Base-by-base conservation (phyloP, 2,888 invertebrate species). In the Masnerella sp. region DNA sequence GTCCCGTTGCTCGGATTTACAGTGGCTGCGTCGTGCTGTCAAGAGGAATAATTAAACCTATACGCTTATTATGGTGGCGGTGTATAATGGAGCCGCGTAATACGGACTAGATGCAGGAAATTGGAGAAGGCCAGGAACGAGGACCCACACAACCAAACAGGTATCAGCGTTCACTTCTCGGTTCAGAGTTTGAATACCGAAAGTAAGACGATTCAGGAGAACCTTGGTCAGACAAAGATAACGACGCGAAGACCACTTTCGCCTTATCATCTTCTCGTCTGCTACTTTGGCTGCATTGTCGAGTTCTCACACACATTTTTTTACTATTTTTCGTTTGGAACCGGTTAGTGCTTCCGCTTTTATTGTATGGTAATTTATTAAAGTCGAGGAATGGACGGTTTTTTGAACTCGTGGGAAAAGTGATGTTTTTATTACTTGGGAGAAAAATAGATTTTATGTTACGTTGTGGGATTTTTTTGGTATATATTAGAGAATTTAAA, bases 1-100 rank as follows among this genome's bases (percentile, higher is more conserved):
- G 51, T 58, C 25, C 58, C 42, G 32, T 42, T 43, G 58, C 58
- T 52, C 25, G 61, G 61, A 69, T 69, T 69, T 69, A 54, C 40
- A 69, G 69, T 61, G 38, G 61, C 40, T 68, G 59, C 52, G 49
- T 68, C 68, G 32, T 40, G 32, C 47, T 47, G 54, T 54, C 25
- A 40, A 40, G 54, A 61, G 69, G 61, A 69, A 69, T 69, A 69
- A 69, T 69, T 69, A 69, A 54, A 69, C 69, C 54, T 69, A 69
- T 61, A 69, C 61, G 68, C 69, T 69, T 69, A 61, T 69, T 69
- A 69, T 61, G 61, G 61, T 54, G 61, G 69, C 38, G 34, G 54
- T 54, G 61, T 54, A 69, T 61, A 69, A 69, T 54, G 54, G 47
- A 52, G 40, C 61, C 69, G 54, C 61, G 61, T 69, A 69, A 69